Evolutionary conservation across 2,797 vertebrate species (phyloP).

Genomic region (Chromobotia macracanthus): DNA sequence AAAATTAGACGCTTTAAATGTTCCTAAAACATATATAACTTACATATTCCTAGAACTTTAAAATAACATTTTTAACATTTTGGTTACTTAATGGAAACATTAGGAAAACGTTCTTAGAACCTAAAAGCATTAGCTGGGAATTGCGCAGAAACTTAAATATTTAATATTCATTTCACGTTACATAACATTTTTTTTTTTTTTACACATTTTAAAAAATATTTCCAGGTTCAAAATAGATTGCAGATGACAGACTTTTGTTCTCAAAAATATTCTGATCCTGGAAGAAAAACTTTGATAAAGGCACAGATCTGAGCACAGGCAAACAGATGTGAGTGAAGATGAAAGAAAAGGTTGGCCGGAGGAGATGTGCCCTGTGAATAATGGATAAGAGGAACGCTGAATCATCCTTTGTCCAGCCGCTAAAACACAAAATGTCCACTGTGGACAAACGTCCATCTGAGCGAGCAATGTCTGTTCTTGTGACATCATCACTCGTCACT

Average conservation of each 20-base stretch:
- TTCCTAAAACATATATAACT: too few relatives aligned
- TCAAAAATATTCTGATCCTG: slow-evolving; percentile 12
- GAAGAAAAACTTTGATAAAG: not conserved
- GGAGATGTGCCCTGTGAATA: slow-evolving; percentile 45
- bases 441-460: slow-evolving; percentile 43
- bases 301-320: not conserved
- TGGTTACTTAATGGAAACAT: too few relatives aligned
- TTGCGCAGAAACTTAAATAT: too few relatives aligned
- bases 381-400: slow-evolving; percentile 48
- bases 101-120: too few relatives aligned
- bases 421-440: slow-evolving; percentile 49
- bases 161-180: not conserved
- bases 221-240: not conserved
- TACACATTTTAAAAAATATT: not conserved
- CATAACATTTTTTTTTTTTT: not conserved
- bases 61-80: too few relatives aligned
- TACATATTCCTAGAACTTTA: too few relatives aligned
- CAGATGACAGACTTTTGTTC: not conserved
- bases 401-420: slow-evolving; percentile 41
- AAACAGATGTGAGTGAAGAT: slow-evolving; percentile 3
- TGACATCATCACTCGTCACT: slow-evolving; percentile 52
- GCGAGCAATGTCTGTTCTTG: slow-evolving; percentile 21
- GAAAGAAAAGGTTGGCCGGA: slow-evolving; percentile 33
- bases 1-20: too few relatives aligned
- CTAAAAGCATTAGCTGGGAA: too few relatives aligned